Percentiles rank a stretch among this genome's conserved stretches.
Conservation (phyloP, 2,113 vertebrate species). For the Sclerurus mexicanus region DNA sequence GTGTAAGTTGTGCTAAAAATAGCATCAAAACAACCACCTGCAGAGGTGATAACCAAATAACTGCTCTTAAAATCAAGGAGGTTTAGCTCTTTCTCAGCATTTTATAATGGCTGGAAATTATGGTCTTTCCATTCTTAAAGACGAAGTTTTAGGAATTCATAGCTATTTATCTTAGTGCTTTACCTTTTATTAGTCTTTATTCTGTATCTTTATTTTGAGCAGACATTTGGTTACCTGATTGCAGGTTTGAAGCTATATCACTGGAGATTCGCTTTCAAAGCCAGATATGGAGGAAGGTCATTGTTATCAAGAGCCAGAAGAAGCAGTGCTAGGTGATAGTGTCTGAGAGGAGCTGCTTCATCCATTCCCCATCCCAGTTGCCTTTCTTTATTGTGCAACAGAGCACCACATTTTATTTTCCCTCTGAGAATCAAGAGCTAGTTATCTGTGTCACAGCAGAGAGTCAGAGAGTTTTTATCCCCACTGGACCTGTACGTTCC, state of each 20-base stretch:
- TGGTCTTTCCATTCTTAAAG: background rate
- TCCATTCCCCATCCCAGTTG: background rate
- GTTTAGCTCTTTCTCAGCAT: background rate
- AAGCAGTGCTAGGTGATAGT: background rate
- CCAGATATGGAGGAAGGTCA: background rate
- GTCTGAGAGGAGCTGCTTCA: background rate
- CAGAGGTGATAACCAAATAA: background rate
- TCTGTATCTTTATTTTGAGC: background rate
- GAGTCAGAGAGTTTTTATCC: background rate
- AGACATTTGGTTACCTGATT: background rate
- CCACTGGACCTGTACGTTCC: fast-evolving
- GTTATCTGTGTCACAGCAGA: background rate
- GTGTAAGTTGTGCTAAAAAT: background rate
- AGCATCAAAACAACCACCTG: background rate
- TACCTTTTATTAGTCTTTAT: background rate
- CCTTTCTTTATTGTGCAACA: background rate
- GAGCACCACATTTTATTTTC: background rate
- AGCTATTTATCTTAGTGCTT: background rate
- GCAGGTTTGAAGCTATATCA: background rate
- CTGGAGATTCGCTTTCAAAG: background rate
- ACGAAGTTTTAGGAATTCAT: background rate
- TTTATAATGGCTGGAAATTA: background rate
- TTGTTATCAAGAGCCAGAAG: background rate
- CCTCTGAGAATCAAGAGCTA: background rate
- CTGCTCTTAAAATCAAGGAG: background rate